Percentiles rank a stretch among this genome's conserved stretches.
Evolutionary conservation across 1,140 invertebrate genomes (phyloP).

Genomic region (Euura saliciscinereae): DNA sequence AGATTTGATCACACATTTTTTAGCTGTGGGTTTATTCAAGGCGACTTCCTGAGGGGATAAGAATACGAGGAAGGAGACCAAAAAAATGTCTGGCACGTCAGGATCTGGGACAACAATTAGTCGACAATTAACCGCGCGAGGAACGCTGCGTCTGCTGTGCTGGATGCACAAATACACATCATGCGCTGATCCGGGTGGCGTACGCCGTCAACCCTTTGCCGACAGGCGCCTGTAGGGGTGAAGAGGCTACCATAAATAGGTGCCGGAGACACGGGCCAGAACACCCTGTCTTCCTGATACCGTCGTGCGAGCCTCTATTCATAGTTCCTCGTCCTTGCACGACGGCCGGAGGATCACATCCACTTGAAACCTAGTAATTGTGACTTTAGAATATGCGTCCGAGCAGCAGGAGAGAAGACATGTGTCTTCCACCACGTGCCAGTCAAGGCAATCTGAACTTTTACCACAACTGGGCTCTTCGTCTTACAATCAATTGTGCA

Average conservation of each 20-base stretch:
- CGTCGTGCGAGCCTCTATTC: not conserved
- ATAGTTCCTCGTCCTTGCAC: not conserved
- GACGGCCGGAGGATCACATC: too few species aligned
- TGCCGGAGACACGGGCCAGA: constrained; percentile 30
- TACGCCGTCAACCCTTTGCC: constrained; percentile 46
- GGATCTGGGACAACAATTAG: constrained; percentile 44
- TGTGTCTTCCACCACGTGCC: too few species aligned
- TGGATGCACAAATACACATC: constrained; percentile 31
- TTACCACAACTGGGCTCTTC: too few species aligned
- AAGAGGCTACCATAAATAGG: constrained; percentile 44
- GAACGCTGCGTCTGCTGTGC: constrained; percentile 24
- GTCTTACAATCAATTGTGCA: too few species aligned
- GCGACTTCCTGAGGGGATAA: not conserved
- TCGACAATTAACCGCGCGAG: constrained; percentile 50
- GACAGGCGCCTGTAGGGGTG: constrained; percentile 26
- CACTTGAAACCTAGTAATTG: too few species aligned
- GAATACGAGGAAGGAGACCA: constrained; percentile 10
- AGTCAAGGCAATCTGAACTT: too few species aligned
- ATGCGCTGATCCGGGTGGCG: not conserved
- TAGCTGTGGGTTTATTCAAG: too few species aligned
- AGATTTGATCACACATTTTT: too few species aligned
- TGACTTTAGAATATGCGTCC: too few species aligned
- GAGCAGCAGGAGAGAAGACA: too few species aligned
- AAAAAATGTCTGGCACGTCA: constrained; percentile 19
- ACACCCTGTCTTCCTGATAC: constrained; percentile 23